phyloP scores from a whole-genome alignment of 2,113 vertebrate species.

The Protobothrops flavoviridis region DNA sequence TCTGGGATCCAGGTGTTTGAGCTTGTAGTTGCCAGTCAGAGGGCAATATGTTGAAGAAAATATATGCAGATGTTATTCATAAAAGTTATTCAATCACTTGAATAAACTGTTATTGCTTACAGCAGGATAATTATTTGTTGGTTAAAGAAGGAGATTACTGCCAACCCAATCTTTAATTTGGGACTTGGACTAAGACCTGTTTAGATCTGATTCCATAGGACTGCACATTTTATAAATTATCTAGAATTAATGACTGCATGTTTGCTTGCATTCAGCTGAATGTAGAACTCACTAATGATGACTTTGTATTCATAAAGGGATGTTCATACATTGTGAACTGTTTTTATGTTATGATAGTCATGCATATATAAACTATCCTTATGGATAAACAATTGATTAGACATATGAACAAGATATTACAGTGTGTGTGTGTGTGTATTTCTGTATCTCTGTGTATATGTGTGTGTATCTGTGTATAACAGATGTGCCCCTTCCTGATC shows the following conservation, averaged over 20 bases:
- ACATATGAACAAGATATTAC: background rate
- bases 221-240: background rate
- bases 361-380: background rate
- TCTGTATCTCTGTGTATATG: background rate
- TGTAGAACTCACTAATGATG: background rate
- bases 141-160: background rate
- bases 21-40: background rate
- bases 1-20: background rate
- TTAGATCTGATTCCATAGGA: background rate
- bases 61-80: background rate
- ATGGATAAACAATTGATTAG: background rate
- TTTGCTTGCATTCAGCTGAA: background rate
- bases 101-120: slow-evolving; percentile 22
- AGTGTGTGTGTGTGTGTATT: background rate
- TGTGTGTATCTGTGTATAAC: background rate
- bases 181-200: background rate
- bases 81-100: slow-evolving; percentile 4
- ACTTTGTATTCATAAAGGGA: background rate
- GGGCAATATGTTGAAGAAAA: background rate
- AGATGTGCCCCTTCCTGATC: background rate
- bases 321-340: background rate
- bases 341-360: background rate
- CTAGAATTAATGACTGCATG: background rate
- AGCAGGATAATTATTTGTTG: background rate
- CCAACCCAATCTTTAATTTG: background rate